These are phyloP conservation scores for Aselliscus stoliczkanus DNA, from an alignment of 2,797 vertebrate genomes.

Conservation along the genomic window DNA sequence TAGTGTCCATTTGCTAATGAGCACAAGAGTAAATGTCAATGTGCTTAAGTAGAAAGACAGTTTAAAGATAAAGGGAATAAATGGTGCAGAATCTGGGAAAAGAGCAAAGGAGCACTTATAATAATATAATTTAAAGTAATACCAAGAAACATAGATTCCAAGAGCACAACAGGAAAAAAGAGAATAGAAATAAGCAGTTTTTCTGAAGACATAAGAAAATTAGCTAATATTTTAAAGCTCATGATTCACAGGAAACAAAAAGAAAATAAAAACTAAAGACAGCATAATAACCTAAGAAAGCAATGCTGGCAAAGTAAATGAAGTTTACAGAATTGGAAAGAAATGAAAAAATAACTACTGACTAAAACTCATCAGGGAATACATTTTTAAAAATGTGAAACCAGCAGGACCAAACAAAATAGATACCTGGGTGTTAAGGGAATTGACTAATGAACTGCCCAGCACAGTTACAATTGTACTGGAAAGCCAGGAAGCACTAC, in stretches of 20 bases:
- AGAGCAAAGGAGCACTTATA: background rate
- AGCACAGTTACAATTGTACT: background rate
- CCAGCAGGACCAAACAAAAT: slow-evolving; percentile 58
- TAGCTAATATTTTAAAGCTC: slow-evolving; percentile 2
- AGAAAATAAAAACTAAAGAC: background rate
- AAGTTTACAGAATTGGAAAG: slow-evolving; percentile 49
- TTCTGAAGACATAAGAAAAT: background rate
- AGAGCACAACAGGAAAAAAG: background rate
- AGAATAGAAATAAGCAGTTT: background rate
- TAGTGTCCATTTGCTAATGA: background rate
- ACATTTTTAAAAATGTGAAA: slow-evolving; percentile 50
- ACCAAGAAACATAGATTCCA: background rate
- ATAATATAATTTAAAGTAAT: background rate
- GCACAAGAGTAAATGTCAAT: background rate
- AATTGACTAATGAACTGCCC: slow-evolving; percentile 66
- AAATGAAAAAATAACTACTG: slow-evolving; percentile 61
- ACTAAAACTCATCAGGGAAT: slow-evolving; percentile 54
- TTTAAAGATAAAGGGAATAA: background rate
- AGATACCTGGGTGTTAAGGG: background rate
- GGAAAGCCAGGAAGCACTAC: background rate
- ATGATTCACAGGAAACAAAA: slow-evolving; percentile 24
- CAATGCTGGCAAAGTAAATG: slow-evolving; percentile 39
- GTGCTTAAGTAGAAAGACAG: background rate
- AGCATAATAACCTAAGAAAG: slow-evolving; percentile 4
- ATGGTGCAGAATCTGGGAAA: background rate